phyloP scores from a whole-genome alignment of 2,113 vertebrate genomes.

The Xenotilapia flavipinnis region DNA sequence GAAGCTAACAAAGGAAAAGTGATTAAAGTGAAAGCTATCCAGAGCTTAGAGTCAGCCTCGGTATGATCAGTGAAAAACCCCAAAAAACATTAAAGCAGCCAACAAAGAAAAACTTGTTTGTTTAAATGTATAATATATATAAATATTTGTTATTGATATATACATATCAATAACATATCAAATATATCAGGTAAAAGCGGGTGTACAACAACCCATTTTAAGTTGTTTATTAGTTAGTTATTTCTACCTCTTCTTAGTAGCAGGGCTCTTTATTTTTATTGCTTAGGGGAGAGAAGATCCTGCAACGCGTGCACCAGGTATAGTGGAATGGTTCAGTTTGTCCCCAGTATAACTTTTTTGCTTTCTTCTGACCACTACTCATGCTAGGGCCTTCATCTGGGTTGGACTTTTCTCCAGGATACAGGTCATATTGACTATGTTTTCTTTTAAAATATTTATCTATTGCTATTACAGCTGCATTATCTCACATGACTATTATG shows the following conservation, averaged over 20 bases:
- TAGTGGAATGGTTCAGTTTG: neutral
- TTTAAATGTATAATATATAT: neutral
- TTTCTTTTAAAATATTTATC: neutral
- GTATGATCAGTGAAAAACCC: neutral
- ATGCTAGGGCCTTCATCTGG: neutral
- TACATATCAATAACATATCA: neutral
- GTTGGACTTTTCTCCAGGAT: rapidly evolving
- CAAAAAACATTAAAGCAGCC: neutral
- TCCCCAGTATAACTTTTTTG: neutral
- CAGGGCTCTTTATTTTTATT: neutral
- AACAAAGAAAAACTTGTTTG: neutral
- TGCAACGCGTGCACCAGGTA: neutral
- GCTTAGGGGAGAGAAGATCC: neutral
- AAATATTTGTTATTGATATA: neutral
- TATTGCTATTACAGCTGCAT: neutral
- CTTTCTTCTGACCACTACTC: neutral
- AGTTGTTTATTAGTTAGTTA: neutral
- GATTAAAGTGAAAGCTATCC: neutral
- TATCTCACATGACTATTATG: neutral
- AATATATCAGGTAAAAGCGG: neutral
- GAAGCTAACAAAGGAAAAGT: neutral
- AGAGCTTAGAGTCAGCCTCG: neutral
- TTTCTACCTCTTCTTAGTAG: neutral
- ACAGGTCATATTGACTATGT: neutral
- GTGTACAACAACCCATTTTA: neutral